Conservation (phyloP, 2,113 vertebrate species). For the Jaculus jaculus region DNA sequence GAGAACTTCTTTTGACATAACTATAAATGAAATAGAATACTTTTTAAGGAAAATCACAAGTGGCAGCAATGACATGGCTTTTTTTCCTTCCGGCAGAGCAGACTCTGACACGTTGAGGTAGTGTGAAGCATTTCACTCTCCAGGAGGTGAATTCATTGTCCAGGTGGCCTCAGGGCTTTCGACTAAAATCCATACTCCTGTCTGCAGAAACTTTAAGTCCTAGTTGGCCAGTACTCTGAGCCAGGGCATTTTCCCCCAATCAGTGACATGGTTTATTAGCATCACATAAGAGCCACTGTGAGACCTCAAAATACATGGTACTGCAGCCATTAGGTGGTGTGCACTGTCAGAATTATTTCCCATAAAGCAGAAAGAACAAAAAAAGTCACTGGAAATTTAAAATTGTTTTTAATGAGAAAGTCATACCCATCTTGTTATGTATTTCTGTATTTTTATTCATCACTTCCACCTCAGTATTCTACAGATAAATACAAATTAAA, state of each 20-base stretch:
- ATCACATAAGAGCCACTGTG: background rate
- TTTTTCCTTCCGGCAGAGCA: constrained; percentile 25
- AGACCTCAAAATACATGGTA: constrained; percentile 23
- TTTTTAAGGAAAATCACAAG: background rate
- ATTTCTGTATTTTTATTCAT: background rate
- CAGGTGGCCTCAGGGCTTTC: constrained; percentile 19
- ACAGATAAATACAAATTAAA: background rate
- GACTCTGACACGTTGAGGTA: background rate
- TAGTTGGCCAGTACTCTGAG: constrained; percentile 21
- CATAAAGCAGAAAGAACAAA: constrained; percentile 6
- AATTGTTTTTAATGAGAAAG: background rate
- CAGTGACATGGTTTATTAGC: constrained; percentile 53
- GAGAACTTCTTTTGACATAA: background rate
- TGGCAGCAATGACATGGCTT: background rate
- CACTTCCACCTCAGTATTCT: background rate
- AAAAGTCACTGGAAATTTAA: background rate
- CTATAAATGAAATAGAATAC: background rate
- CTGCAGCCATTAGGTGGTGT: background rate
- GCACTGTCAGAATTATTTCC: background rate
- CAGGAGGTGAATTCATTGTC: constrained; percentile 44
- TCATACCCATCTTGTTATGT: background rate
- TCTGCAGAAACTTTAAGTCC: constrained; percentile 41
- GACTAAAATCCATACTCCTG: background rate
- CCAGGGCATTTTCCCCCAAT: background rate
- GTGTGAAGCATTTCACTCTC: background rate